Conservation (phyloP, 2,888 invertebrate genomes). For the Clostera curtula region DNA sequence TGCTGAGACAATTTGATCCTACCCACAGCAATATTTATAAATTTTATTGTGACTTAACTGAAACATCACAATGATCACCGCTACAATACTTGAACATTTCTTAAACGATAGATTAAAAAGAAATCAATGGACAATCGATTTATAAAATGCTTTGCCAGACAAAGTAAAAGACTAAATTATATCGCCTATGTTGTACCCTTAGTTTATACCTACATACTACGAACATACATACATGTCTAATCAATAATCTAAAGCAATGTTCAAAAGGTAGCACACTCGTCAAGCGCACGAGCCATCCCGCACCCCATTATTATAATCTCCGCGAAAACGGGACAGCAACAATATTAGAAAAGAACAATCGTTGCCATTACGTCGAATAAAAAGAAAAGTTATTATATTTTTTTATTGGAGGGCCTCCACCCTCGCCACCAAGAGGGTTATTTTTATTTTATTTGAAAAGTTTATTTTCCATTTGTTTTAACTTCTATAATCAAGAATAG, state of each 20-base stretch:
- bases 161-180: no score
- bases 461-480: slow-evolving; percentile 74
- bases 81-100: no score
- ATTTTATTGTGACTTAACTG: no score
- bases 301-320: slow-evolving; percentile 64
- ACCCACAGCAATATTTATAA: slow-evolving; percentile 1
- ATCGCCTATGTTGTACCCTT: no score
- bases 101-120: no score
- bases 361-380: slow-evolving; percentile 72
- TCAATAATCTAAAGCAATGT: no score
- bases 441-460: slow-evolving; percentile 75
- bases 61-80: no score
- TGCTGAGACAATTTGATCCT: no score
- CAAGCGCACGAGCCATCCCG: slow-evolving; percentile 21
- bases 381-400: slow-evolving; percentile 76
- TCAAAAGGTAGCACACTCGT: slow-evolving; percentile 24
- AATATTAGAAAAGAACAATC: slow-evolving; percentile 66
- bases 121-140: no score
- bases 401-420: slow-evolving; percentile 71
- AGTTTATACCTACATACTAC: no score
- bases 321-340: slow-evolving; percentile 55
- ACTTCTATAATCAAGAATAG: slow-evolving; percentile 63
- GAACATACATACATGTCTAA: no score
- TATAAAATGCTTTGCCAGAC: no score
- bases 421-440: slow-evolving; percentile 69